These are phyloP conservation scores for Periphyllus acericola DNA, from an alignment of 2,888 invertebrate species.

Conservation along the genomic window DNA sequence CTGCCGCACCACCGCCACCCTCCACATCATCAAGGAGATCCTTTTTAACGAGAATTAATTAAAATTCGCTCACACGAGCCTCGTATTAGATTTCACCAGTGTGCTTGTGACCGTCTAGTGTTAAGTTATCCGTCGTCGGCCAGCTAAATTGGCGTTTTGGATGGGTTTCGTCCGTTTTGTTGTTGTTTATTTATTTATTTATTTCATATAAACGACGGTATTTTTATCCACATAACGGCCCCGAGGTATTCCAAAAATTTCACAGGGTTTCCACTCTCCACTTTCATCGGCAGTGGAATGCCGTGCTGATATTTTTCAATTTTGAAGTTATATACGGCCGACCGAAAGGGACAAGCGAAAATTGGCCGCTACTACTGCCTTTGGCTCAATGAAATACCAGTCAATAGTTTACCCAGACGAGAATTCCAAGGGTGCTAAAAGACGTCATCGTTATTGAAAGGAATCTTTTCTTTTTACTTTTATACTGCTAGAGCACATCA, in stretches of 20 bases:
- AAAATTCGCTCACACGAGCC: conserved; percentile 45
- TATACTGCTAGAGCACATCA: conserved; percentile 14
- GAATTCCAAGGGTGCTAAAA: conserved; percentile 43
- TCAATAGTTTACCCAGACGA: conserved; percentile 50
- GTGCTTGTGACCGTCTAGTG: conserved; percentile 34
- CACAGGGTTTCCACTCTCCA: not conserved
- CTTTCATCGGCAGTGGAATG: conserved; percentile 19
- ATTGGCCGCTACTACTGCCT: conserved; percentile 29
- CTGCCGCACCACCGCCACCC: not conserved
- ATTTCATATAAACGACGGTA: conserved; percentile 24
- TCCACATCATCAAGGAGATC: not conserved
- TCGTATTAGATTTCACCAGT: conserved; percentile 30
- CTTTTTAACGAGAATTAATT: conserved; percentile 59
- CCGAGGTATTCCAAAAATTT: conserved; percentile 45
- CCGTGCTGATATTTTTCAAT: conserved; percentile 57
- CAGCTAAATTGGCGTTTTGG: conserved; percentile 6
- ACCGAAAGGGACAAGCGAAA: conserved; percentile 30
- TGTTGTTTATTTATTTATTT: conserved; percentile 18
- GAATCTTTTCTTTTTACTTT: conserved; percentile 35
- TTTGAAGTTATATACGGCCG: conserved; percentile 34
- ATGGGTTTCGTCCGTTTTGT: conserved; percentile 20
- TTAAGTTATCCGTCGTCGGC: conserved; percentile 40
- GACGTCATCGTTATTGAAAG: conserved; percentile 46
- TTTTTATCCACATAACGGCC: conserved; percentile 44
- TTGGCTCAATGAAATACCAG: conserved; percentile 33